Evolutionary conservation across 2,888 invertebrate genomes (phyloP).

Genomic region (Acleris laterana): DNA sequence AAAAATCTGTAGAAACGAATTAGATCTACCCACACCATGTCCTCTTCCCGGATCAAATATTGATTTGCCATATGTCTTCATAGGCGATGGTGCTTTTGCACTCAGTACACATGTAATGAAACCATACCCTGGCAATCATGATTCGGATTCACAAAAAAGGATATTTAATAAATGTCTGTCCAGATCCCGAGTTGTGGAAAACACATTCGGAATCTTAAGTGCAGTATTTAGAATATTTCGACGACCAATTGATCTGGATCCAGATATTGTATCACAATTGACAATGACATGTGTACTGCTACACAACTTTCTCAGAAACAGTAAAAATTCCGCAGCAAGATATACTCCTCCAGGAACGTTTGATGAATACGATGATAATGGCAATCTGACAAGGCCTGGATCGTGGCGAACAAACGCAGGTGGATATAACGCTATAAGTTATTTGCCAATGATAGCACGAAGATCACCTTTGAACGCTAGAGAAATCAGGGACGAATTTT

Average conservation of each 20-base stretch:
- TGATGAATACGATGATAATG: conserved; percentile 33
- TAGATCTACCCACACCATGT: conserved; percentile 43
- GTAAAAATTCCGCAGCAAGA: conserved; percentile 32
- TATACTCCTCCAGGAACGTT: conserved; percentile 38
- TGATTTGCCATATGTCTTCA: conserved; percentile 39
- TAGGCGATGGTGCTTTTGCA: conserved; percentile 42
- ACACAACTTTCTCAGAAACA: conserved; percentile 43
- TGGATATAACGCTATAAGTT: too few species aligned
- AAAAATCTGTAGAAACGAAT: conserved; percentile 42
- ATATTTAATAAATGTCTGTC: conserved; percentile 37
- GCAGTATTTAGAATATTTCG: conserved; percentile 40
- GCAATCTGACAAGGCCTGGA: conserved; percentile 30
- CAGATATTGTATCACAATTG: conserved; percentile 35
- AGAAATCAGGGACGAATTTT: conserved; percentile 40
- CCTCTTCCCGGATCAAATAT: conserved; percentile 36
- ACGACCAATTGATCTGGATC: conserved; percentile 37
- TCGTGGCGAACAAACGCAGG: conserved; percentile 33
- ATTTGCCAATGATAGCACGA: too few species aligned
- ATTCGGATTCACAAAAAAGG: conserved; percentile 28
- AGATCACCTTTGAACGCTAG: conserved; percentile 13
- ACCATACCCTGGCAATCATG: conserved; percentile 36
- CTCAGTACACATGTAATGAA: conserved; percentile 39
- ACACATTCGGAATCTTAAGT: conserved; percentile 40
- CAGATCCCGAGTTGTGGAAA: conserved; percentile 41
- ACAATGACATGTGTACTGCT: conserved; percentile 41